phyloP scores from a whole-genome alignment of 1,140 invertebrate species.

The Subanguina moxae region DNA sequence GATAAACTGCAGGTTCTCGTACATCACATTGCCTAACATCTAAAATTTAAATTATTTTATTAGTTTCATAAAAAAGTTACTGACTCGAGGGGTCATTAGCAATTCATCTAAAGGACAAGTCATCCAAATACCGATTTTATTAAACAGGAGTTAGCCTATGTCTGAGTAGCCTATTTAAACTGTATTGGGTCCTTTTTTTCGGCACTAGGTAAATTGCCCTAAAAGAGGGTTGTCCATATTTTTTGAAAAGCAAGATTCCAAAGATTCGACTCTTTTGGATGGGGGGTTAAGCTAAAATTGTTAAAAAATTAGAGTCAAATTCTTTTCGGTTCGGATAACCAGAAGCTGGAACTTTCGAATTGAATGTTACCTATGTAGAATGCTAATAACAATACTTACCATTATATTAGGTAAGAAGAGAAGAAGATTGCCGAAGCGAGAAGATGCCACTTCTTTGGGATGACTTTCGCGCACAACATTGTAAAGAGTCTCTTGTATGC shows the following conservation, averaged over 20 bases:
- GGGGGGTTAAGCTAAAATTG: too few relatives aligned
- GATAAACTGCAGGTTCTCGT: conserved; percentile 56
- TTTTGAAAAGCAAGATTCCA: too few relatives aligned
- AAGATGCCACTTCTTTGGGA: conserved; percentile 59
- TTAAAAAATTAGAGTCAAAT: too few relatives aligned
- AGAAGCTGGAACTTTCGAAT: too few relatives aligned
- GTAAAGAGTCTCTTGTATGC: conserved; percentile 57
- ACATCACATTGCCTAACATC: conserved; percentile 50
- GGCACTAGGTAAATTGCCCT: too few relatives aligned
- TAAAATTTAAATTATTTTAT: conserved; percentile 25
- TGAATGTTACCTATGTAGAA: too few relatives aligned
- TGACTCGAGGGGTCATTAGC: neutral
- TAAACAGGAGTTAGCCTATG: too few relatives aligned
- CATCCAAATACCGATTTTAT: neutral
- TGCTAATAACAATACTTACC: conserved; percentile 29
- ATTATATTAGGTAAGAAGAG: conserved; percentile 56
- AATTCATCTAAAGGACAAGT: too few relatives aligned
- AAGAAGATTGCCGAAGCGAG: conserved; percentile 55
- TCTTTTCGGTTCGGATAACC: too few relatives aligned
- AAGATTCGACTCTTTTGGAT: too few relatives aligned
- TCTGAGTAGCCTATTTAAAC: conserved; percentile 12
- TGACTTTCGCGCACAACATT: conserved; percentile 59
- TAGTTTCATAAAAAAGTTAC: conserved; percentile 5
- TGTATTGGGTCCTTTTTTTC: too few relatives aligned
- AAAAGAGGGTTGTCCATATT: too few relatives aligned